phyloP scores from a whole-genome alignment of 2,888 invertebrate species.

The Agapetus fuscipes region DNA sequence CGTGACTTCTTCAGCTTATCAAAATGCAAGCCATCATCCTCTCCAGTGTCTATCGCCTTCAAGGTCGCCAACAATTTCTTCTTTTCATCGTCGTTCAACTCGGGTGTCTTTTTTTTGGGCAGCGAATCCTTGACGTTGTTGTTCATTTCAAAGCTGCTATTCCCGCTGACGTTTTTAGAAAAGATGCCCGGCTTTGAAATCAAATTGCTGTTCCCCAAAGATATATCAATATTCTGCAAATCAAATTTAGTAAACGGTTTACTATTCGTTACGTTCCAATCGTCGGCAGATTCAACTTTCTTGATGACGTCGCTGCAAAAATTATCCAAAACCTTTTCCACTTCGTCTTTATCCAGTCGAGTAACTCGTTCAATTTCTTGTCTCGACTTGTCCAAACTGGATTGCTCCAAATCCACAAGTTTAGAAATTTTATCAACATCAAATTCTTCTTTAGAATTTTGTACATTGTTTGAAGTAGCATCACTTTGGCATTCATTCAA shows the following conservation, averaged over 20 bases:
- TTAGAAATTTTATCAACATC: slow-evolving; percentile 1
- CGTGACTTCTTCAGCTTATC: slow-evolving; percentile 9
- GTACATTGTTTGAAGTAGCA: neutral
- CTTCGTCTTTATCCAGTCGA: slow-evolving; percentile 27
- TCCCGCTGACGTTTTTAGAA: neutral
- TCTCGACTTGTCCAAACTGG: slow-evolving; percentile 25
- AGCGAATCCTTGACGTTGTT: slow-evolving; percentile 34
- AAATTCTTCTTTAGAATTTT: neutral
- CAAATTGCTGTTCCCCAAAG: slow-evolving; percentile 29
- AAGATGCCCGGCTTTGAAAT: slow-evolving; percentile 13
- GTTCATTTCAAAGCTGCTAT: slow-evolving; percentile 33
- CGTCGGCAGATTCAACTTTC: neutral
- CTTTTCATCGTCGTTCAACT: slow-evolving; percentile 35
- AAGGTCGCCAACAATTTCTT: slow-evolving; percentile 51
- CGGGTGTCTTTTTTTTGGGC: slow-evolving; percentile 11
- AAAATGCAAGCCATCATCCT: slow-evolving; percentile 21
- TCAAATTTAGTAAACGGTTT: too few species aligned
- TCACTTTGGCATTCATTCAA: neutral
- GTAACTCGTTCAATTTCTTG: slow-evolving; percentile 22
- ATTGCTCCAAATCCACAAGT: neutral
- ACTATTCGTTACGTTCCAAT: slow-evolving; percentile 1
- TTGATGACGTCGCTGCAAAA: slow-evolving; percentile 38
- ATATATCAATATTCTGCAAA: slow-evolving; percentile 43
- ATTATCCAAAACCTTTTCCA: slow-evolving; percentile 33
- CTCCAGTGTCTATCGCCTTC: slow-evolving; percentile 50